These are phyloP conservation scores for Acanthurus lineatus DNA, from an alignment of 2,797 vertebrate species.

Conservation along the genomic window DNA sequence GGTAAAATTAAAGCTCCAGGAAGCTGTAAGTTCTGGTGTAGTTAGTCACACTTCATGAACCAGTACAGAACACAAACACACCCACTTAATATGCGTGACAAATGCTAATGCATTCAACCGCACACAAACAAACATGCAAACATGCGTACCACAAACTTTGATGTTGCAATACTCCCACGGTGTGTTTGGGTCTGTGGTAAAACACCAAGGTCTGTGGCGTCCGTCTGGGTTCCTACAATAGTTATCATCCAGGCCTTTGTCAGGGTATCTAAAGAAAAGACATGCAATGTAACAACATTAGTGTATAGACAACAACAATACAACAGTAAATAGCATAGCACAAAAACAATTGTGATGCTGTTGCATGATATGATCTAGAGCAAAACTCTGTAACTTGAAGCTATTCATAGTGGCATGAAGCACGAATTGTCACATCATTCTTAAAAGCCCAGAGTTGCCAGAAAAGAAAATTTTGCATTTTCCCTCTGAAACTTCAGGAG, in stretches of 20 bases:
- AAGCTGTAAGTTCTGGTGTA: constrained; percentile 86
- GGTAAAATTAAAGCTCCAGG: constrained; percentile 77
- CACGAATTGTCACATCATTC: constrained; percentile 13
- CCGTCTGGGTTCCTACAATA: constrained; percentile 98
- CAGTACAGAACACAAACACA: constrained; percentile 32
- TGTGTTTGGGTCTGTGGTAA: constrained; percentile 94
- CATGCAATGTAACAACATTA: constrained; percentile 30
- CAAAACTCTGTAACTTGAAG: background rate
- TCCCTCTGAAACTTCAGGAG: constrained; percentile 7
- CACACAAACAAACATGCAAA: constrained; percentile 54
- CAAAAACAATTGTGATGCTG: background rate
- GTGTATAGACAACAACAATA: background rate
- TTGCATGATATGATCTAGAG: background rate
- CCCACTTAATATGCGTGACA: constrained; percentile 33
- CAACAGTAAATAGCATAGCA: background rate
- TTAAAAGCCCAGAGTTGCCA: constrained; percentile 14
- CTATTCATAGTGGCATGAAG: constrained; percentile 10
- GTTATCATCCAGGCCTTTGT: constrained; percentile 98
- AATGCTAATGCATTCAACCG: constrained; percentile 36
- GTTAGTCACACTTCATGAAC: constrained; percentile 45
- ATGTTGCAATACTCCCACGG: constrained; percentile 98
- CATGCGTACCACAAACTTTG: constrained; percentile 94
- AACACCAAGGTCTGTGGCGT: constrained; percentile 96
- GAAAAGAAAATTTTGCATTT: constrained; percentile 25
- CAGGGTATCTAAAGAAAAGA: constrained; percentile 88